Conservation (phyloP, 2,113 vertebrate species). For the Grammomys dolichurus region DNA sequence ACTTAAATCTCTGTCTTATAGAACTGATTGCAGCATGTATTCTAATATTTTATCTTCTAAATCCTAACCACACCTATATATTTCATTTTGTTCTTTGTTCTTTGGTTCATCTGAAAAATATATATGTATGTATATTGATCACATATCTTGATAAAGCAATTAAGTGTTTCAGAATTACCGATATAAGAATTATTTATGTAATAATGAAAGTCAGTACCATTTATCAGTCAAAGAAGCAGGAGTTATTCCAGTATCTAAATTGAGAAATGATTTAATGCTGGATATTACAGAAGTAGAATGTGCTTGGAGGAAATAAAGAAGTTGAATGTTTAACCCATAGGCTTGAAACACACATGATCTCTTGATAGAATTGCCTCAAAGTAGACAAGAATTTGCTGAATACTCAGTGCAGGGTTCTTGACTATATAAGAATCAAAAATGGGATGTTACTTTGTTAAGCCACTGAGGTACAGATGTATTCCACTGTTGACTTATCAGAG, state of each 20-base stretch:
- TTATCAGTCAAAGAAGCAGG: neutral
- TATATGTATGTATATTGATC: neutral
- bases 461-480: neutral
- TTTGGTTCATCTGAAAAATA: neutral
- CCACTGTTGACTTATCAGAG: neutral
- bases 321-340: neutral
- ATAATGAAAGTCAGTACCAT: neutral
- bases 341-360: neutral
- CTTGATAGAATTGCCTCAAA: neutral
- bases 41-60: neutral
- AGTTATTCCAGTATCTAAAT: constrained; percentile 38
- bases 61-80: neutral
- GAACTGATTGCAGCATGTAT: neutral
- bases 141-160: neutral
- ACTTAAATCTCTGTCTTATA: neutral
- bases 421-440: neutral
- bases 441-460: neutral
- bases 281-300: neutral
- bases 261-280: neutral
- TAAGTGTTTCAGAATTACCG: neutral
- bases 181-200: neutral
- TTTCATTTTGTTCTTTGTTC: neutral
- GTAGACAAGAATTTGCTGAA: neutral
- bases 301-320: neutral
- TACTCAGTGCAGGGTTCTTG: neutral